Evolutionary conservation across 2,797 vertebrate species (phyloP).

Genomic region (Threskiornis aethiopicus): DNA sequence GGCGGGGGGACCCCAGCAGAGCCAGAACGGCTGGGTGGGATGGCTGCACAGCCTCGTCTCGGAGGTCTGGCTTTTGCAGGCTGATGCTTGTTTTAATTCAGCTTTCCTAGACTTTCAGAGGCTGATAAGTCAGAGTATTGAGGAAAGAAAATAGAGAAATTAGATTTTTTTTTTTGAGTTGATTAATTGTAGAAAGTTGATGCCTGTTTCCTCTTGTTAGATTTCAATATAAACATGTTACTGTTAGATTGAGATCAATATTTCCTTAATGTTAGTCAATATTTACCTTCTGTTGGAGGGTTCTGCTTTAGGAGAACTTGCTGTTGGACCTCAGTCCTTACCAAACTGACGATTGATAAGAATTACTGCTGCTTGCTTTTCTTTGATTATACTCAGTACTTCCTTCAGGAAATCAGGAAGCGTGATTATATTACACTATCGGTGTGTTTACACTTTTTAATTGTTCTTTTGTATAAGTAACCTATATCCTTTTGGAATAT

Average conservation of each 20-base stretch:
- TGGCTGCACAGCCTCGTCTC: rapidly evolving
- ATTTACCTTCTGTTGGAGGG: background rate
- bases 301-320: background rate
- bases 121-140: background rate
- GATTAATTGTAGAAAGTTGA: background rate
- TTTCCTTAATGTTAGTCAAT: background rate
- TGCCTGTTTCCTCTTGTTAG: background rate
- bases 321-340: background rate
- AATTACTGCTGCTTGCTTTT: background rate
- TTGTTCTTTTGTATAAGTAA: background rate
- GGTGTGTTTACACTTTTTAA: background rate
- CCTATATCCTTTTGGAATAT: background rate
- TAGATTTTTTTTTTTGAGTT: background rate
- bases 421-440: background rate
- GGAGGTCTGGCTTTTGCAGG: background rate
- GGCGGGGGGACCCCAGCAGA: background rate
- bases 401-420: background rate
- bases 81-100: background rate
- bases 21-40: rapidly evolving
- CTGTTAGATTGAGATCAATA: background rate
- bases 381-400: background rate
- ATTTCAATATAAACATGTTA: background rate
- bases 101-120: background rate
- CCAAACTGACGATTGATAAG: background rate
- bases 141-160: background rate